Percentiles rank a stretch among this genome's conserved stretches.
These are phyloP conservation scores for Hippocampus comes DNA, from an alignment of 2,113 vertebrate genomes.

Conservation along the genomic window DNA sequence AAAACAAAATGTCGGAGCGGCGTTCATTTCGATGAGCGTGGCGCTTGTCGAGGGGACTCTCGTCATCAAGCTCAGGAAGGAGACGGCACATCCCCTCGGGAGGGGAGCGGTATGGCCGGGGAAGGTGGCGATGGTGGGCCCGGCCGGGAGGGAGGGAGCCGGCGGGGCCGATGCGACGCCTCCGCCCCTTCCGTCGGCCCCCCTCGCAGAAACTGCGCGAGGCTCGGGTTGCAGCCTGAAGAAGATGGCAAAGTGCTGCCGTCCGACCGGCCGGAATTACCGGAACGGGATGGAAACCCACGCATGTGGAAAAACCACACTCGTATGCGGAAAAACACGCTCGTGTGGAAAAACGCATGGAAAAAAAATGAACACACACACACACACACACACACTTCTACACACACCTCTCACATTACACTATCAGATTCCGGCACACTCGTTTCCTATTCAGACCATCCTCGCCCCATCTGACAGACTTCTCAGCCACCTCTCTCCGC, in stretches of 20 bases:
- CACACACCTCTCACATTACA: too few species aligned
- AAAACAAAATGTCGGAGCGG: too few species aligned
- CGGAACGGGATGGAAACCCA: neutral
- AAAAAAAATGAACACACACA: neutral
- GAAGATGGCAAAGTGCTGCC: neutral
- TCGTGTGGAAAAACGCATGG: neutral
- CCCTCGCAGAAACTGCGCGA: neutral
- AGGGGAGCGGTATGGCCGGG: neutral
- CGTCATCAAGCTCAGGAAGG: slow-evolving; percentile 70
- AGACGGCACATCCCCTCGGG: slow-evolving; percentile 45
- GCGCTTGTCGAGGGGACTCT: neutral
- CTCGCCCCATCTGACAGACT: too few species aligned
- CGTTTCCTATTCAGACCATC: too few species aligned
- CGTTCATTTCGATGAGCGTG: neutral
- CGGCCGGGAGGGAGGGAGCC: too few species aligned
- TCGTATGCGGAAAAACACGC: neutral
- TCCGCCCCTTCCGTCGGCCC: slow-evolving; percentile 16
- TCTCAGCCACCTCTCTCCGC: too few species aligned
- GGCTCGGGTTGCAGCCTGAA: neutral
- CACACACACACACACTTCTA: too few species aligned
- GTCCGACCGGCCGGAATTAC: neutral
- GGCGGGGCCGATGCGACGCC: neutral
- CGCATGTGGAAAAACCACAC: neutral
- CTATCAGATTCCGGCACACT: too few species aligned
- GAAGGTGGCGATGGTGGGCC: neutral